Conservation (phyloP, 2,797 vertebrate species). For the Lerista edwardsae region DNA sequence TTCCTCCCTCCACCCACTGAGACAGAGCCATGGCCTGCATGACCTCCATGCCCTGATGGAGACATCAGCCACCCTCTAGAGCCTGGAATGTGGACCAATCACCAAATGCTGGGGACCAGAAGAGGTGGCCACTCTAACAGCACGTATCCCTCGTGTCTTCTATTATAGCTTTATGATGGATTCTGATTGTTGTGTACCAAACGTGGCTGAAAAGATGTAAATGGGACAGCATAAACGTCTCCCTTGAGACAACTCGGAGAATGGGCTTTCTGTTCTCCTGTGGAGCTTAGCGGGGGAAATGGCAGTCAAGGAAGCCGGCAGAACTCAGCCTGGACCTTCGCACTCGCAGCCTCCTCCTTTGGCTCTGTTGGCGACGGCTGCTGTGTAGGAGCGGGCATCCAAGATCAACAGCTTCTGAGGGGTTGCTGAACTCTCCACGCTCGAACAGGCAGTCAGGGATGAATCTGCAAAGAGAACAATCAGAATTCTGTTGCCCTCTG, state of each 20-base stretch:
- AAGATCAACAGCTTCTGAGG: slow-evolving; percentile 96
- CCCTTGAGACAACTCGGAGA: not conserved
- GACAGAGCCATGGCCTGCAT: too few relatives aligned
- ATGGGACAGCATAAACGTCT: too few relatives aligned
- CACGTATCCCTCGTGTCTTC: too few relatives aligned
- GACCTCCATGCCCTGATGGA: too few relatives aligned
- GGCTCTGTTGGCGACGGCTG: slow-evolving; percentile 95
- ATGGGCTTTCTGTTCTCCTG: rapidly evolving
- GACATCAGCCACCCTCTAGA: not conserved
- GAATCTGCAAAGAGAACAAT: slow-evolving; percentile 82
- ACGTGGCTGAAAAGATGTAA: too few relatives aligned
- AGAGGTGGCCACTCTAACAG: too few relatives aligned
- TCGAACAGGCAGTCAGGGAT: slow-evolving; percentile 86
- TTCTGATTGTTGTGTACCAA: too few relatives aligned
- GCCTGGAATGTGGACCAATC: not conserved
- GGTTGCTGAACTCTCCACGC: slow-evolving; percentile 83
- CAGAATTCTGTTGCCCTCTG: slow-evolving; percentile 1
- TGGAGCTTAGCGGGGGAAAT: not conserved
- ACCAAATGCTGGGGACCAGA: too few relatives aligned
- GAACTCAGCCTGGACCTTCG: slow-evolving; percentile 82
- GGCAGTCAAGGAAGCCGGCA: not conserved
- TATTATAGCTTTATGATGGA: too few relatives aligned
- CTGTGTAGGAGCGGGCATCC: slow-evolving; percentile 96
- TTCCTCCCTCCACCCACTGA: not conserved
- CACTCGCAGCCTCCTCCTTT: slow-evolving; percentile 98